Evolutionary conservation across 2,113 vertebrate species (phyloP), one percentile per base, ranked within the genome.

Genomic region (Callionymus lyra): DNA sequence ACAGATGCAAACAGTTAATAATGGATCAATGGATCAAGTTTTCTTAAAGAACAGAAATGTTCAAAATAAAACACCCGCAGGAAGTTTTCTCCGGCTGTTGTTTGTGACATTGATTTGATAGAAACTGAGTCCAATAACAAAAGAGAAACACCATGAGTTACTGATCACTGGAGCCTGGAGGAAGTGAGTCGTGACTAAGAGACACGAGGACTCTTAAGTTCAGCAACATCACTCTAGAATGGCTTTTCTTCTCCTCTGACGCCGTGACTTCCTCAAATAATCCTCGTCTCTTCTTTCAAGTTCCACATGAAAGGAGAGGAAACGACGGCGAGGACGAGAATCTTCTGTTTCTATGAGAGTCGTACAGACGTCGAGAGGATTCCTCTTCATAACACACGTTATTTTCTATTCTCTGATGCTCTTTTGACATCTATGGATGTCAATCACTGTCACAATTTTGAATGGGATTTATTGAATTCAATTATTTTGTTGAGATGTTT

Each of bases 241-340:
- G 13, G 39, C 56, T 58, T 27, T 1, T 38, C 33, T 13, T 38
- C 44, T 53, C 31, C 10, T 11, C 10, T 43, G 40, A 49, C 41
- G 16, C 53, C 39, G 38, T 59, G 31, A 41, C 47, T 41, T 42
- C 21, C 47, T 43, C 31, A 56, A 59, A 53, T 50, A 58, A 46
- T 56, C 56, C 49, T 43, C 5, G 21, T 49, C 55, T 45, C 34
- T 36, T 39, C 55, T 72, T 76, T 74, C 41, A 70, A 66, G 65
- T 65, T 16, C 44, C 34, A 66, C 58, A 64, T 68, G 32, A 76
- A 70, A 57, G 52, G 43, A n/a, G 18, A 56, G 38, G 59, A 62
- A 45, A 50, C 61, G 45, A 19, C 18, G 36, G 38, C 14, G 40
- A 38, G 50, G 63, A 53, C 59, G 50, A 56, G 58, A 66, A 21